phyloP scores from a whole-genome alignment of 2,888 invertebrate species.

The Anthophora plumipes region DNA sequence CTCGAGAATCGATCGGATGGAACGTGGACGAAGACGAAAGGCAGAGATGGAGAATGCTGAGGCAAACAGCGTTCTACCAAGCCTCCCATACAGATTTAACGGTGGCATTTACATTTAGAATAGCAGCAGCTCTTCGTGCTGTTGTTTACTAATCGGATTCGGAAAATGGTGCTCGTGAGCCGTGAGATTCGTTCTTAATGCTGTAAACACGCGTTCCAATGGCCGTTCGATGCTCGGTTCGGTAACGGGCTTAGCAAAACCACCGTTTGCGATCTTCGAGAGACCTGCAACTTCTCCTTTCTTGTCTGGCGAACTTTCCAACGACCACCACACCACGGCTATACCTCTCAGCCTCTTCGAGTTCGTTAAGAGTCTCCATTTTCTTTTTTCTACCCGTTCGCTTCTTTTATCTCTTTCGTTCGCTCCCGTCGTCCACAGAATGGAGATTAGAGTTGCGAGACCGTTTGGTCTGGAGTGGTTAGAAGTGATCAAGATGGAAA shows the following conservation, averaged over 20 bases:
- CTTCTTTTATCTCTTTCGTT: neutral
- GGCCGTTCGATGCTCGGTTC: conserved; percentile 55
- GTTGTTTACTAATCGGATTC: conserved; percentile 79
- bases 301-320: conserved; percentile 4
- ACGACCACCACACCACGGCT: neutral
- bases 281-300: conserved; percentile 1
- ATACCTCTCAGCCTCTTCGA: neutral
- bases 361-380: neutral
- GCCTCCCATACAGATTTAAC: conserved; percentile 77
- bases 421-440: neutral
- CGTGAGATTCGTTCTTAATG: conserved; percentile 74
- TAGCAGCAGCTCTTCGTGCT: conserved; percentile 64
- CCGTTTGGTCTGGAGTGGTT: neutral
- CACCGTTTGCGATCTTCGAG: conserved; percentile 14
- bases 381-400: neutral
- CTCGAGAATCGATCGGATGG: conserved; percentile 38
- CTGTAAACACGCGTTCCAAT: conserved; percentile 74
- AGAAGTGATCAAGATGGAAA: neutral
- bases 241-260: conserved; percentile 34
- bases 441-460: conserved; percentile 9
- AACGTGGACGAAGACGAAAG: neutral
- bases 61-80: conserved; percentile 31
- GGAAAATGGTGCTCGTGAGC: conserved; percentile 74
- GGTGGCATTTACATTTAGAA: conserved; percentile 82
- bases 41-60: conserved; percentile 25